Evolutionary conservation across 2,888 invertebrate genomes (phyloP), one percentile per base, ranked within the genome.

Genomic region (Euplexia lucipara): DNA sequence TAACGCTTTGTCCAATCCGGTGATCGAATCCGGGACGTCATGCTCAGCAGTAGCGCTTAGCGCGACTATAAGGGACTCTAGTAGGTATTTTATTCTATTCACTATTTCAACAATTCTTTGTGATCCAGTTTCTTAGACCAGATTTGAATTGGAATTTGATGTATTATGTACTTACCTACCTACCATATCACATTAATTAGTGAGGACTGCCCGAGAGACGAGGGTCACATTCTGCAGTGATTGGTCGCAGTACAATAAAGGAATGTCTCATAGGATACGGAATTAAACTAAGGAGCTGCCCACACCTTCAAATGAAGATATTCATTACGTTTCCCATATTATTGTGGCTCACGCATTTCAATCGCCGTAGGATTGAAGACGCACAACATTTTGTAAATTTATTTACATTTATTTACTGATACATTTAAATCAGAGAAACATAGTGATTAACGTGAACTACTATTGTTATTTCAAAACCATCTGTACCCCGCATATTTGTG

Each of bases 251-350:
- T 26, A 76, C 48, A 57, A 48, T 49, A 22, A 37, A 44, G 56
- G 71, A 61, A 75, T 75, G 35, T 44, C 45, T 61, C 45, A 48
- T 44, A 52, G 20, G 62, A 47, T 34, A n/a, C 45, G 26, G 12
- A 71, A 56, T 60, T 54, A 54, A 75, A 70, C 37, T 47, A 22
- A 35, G 20, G 34, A 47, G 45, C 58, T 68, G 41, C 32, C 30
- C 68, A 60, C 44, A 64, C 64, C 64, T 72, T 63, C 34, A 9
- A 20, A 39, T 37, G 30, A 41, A 52, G 35, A 22, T 35, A 48
- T 52, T 63, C 20, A 66, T 53, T 48, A 53, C 8, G 20, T 48
- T 32, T 20, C 14, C 9, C 10, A 14, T 8, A 20, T 30, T n/a
- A n/a, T n/a, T n/a, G n/a, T n/a, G n/a, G 22, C 12, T 30, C 10